phyloP scores from a whole-genome alignment of 2,888 invertebrate genomes.

The Megalurothrips usitatus region DNA sequence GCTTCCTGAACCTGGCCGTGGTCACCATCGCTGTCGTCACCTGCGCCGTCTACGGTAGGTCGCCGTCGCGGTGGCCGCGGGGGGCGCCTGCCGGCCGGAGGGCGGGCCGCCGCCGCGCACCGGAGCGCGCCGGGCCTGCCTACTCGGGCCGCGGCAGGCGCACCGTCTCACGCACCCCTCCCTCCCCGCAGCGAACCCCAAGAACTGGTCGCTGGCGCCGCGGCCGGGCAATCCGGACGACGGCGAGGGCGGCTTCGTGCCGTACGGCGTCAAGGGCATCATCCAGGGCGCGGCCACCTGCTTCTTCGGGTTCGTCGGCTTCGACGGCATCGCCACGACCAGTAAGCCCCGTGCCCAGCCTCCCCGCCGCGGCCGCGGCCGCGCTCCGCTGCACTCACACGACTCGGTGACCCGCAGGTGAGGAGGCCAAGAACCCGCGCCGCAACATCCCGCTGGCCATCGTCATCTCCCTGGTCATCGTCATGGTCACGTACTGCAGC shows the following conservation, averaged over 20 bases:
- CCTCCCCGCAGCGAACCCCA: not conserved
- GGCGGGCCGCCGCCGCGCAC: no score
- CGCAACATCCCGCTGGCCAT: slow-evolving; percentile 87
- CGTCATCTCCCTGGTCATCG: slow-evolving; percentile 73
- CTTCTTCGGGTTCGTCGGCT: slow-evolving; percentile 78
- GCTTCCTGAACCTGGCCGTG: slow-evolving; percentile 76
- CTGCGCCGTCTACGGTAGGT: slow-evolving; percentile 73
- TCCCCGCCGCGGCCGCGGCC: not conserved
- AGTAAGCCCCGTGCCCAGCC: slow-evolving; percentile 49
- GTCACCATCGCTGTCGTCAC: slow-evolving; percentile 76
- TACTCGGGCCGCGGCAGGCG: not conserved
- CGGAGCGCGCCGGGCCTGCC: not conserved
- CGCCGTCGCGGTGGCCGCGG: not conserved
- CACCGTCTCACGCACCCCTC: not conserved
- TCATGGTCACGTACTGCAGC: slow-evolving; percentile 85
- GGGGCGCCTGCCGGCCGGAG: no score
- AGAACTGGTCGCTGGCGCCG: slow-evolving; percentile 3
- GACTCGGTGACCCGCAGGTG: slow-evolving; percentile 47
- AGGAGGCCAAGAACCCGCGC: slow-evolving; percentile 92
- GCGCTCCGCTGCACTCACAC: no score
- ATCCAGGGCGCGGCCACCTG: slow-evolving; percentile 86
- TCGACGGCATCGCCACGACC: slow-evolving; percentile 87
- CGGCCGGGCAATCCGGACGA: slow-evolving; percentile 43
- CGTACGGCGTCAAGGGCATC: slow-evolving; percentile 81
- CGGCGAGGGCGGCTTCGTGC: slow-evolving; percentile 86